Conservation (phyloP, 92 coral and sea anemone genomes). For the Epizoanthus rinbou region DNA sequence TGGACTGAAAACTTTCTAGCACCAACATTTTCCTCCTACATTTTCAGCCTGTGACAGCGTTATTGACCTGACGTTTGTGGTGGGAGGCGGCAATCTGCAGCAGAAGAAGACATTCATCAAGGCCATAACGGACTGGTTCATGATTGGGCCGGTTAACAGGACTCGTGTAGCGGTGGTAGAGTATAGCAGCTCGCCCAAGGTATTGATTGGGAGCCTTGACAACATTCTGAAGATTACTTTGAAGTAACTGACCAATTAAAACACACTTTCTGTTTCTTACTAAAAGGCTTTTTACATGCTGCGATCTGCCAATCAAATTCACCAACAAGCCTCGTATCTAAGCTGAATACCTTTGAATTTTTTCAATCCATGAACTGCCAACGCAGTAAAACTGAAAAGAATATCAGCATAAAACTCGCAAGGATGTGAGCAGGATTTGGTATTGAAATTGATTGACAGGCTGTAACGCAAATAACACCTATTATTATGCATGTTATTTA, state of each 20-base stretch:
- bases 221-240: neutral
- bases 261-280: neutral
- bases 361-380: too few relatives aligned
- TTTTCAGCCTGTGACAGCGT: slow-evolving; percentile 60
- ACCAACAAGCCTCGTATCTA: too few relatives aligned
- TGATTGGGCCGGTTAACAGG: slow-evolving; percentile 52
- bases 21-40: neutral
- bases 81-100: slow-evolving; percentile 61
- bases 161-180: slow-evolving; percentile 65
- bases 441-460: too few relatives aligned
- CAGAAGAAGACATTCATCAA: slow-evolving; percentile 62
- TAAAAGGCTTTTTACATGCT: too few relatives aligned
- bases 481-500: too few relatives aligned
- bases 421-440: too few relatives aligned
- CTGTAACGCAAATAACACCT: too few relatives aligned
- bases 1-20: neutral
- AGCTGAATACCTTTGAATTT: too few relatives aligned
- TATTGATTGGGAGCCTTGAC: neutral
- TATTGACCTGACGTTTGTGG: slow-evolving; percentile 62
- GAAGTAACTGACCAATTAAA: too few relatives aligned
- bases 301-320: too few relatives aligned
- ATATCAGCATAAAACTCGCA: too few relatives aligned
- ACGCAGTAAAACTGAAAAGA: too few relatives aligned
- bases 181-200: slow-evolving; percentile 47
- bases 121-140: slow-evolving; percentile 65